phyloP scores from a whole-genome alignment of 2,797 vertebrate genomes.

The Schizopygopsis pylzovi region DNA sequence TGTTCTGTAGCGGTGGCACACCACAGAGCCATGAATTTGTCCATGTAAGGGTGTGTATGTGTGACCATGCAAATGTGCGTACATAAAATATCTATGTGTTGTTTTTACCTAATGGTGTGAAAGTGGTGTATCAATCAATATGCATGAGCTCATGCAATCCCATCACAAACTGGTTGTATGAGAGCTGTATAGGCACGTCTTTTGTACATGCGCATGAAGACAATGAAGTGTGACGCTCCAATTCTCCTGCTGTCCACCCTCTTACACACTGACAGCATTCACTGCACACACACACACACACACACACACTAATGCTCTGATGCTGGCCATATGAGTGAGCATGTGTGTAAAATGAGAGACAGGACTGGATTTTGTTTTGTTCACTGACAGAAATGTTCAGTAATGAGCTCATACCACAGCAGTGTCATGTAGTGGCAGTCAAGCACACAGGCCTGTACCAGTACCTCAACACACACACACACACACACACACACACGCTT shows the following conservation, averaged over 20 bases:
- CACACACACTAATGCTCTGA: conserved; percentile 9
- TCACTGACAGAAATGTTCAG: conserved; percentile 11
- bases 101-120: conserved; percentile 25
- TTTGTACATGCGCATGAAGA: conserved; percentile 9
- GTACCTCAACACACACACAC: neutral
- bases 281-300: neutral
- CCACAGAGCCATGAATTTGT: conserved; percentile 22
- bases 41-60: conserved; percentile 39
- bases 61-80: conserved; percentile 4
- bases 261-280: conserved; percentile 22
- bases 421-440: conserved; percentile 27
- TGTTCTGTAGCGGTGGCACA: conserved; percentile 24
- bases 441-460: conserved; percentile 38
- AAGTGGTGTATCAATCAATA: conserved; percentile 16
- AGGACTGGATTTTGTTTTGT: conserved; percentile 27
- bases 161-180: neutral
- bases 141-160: neutral
- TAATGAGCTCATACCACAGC: conserved; percentile 50
- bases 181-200: conserved; percentile 1
- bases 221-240: conserved; percentile 37
- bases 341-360: conserved; percentile 25
- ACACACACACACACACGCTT: neutral
- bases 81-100: neutral
- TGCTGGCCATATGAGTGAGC: conserved; percentile 17
- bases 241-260: conserved; percentile 40